phyloP scores from a whole-genome alignment of 1,140 invertebrate species.

The Drosophila tsacasi region DNA sequence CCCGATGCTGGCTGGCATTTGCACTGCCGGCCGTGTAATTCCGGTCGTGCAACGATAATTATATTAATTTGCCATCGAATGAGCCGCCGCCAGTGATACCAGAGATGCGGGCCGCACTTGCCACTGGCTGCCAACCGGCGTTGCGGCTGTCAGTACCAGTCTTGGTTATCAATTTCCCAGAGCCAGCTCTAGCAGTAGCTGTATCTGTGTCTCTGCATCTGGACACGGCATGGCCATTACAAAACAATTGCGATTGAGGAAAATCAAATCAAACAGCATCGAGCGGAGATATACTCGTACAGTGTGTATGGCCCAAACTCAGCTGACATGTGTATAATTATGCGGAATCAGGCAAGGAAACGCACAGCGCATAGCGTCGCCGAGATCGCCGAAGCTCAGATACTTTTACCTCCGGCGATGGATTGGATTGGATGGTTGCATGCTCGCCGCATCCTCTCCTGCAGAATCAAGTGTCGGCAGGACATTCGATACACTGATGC shows the following conservation, averaged over 20 bases:
- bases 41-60: constrained; percentile 83
- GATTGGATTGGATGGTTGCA: constrained; percentile 11
- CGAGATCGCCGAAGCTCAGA: constrained; percentile 23
- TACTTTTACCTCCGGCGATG: constrained; percentile 38
- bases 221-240: constrained; percentile 64
- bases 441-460: background rate
- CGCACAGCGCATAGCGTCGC: background rate
- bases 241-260: constrained; percentile 81
- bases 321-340: constrained; percentile 79
- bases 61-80: constrained; percentile 84
- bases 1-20: constrained; percentile 40
- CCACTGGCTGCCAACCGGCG: constrained; percentile 13
- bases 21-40: constrained; percentile 69
- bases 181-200: constrained; percentile 4
- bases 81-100: constrained; percentile 58
- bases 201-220: constrained; percentile 6
- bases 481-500: constrained; percentile 77
- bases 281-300: background rate
- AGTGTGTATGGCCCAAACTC: constrained; percentile 43
- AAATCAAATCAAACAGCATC: constrained; percentile 63
- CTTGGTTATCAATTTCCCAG: constrained; percentile 72
- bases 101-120: constrained; percentile 35
- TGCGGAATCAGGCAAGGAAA: constrained; percentile 41
- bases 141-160: constrained; percentile 46
- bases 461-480: constrained; percentile 55